A percentile compares a stretch with the other conserved stretches of the same genome.
Evolutionary conservation across 2,797 vertebrate species (phyloP).

Genomic region (Bradypodion ventrale): DNA sequence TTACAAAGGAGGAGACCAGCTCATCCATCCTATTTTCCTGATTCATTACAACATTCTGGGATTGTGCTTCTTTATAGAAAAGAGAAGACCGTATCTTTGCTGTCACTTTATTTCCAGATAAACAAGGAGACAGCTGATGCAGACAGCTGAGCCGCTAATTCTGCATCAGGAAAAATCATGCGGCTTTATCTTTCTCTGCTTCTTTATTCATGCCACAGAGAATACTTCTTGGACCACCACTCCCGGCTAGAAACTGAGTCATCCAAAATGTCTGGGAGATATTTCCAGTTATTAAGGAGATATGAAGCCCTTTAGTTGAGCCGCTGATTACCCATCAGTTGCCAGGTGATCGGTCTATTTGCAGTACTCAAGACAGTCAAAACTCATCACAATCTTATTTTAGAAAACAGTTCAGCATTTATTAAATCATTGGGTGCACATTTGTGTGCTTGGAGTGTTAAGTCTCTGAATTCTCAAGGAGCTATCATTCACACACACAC

Average conservation of each 20-base stretch:
- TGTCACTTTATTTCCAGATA: not conserved
- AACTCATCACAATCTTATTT: not conserved
- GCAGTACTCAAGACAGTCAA: not conserved
- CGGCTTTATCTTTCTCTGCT: not conserved
- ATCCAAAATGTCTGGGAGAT: not conserved
- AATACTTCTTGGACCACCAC: not conserved
- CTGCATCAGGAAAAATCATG: not conserved
- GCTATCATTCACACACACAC: too few species aligned
- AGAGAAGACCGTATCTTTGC: not conserved
- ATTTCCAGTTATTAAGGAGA: not conserved
- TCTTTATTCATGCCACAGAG: not conserved
- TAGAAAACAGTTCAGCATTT: not conserved
- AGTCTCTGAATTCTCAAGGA: not conserved
- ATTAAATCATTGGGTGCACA: not conserved
- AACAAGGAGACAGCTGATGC: not conserved
- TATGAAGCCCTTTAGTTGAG: not conserved
- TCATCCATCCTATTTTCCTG: not conserved
- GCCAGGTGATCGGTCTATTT: not conserved
- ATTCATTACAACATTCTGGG: not conserved
- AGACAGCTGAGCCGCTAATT: too few species aligned
- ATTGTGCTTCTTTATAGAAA: not conserved
- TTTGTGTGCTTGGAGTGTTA: not conserved
- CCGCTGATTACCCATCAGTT: not conserved
- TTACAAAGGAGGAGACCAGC: not conserved
- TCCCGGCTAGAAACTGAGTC: not conserved